Percentiles rank a stretch among this genome's conserved stretches.
phyloP scores from a whole-genome alignment of 2,888 invertebrate genomes.

The Caenorhabditis afra region DNA sequence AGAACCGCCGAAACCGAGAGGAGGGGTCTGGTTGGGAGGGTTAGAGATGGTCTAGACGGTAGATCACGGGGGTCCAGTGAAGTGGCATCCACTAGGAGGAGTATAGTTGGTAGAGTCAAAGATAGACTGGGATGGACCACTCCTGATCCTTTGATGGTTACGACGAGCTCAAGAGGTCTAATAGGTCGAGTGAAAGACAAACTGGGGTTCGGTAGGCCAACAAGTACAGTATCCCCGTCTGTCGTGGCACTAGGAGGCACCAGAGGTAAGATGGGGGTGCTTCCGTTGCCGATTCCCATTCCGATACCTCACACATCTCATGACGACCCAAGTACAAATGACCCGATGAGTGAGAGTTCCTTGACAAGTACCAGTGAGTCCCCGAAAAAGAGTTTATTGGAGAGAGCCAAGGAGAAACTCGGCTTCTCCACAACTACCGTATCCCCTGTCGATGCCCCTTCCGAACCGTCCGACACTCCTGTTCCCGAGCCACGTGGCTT shows the following conservation, averaged over 20 bases:
- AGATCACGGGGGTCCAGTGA: neutral
- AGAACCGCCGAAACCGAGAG: neutral
- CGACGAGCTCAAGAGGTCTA: neutral
- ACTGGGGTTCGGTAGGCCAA: neutral
- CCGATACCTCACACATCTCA: too few relatives aligned
- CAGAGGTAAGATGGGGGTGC: neutral
- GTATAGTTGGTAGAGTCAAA: constrained; percentile 19
- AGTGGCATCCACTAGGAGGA: neutral
- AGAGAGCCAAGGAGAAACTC: neutral
- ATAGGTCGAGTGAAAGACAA: too few relatives aligned
- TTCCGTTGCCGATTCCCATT: neutral
- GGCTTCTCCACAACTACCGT: constrained; percentile 2
- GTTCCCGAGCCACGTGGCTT: constrained; percentile 19
- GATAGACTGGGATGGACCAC: constrained; percentile 10
- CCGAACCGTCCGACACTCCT: too few relatives aligned
- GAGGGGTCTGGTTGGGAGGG: neutral
- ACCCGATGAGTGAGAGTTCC: too few relatives aligned
- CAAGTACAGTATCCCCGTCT: constrained; percentile 1
- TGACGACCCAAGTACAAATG: too few relatives aligned
- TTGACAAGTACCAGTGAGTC: neutral
- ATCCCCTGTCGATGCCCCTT: neutral
- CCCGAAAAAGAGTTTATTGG: neutral
- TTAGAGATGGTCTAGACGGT: too few relatives aligned
- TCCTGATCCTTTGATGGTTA: too few relatives aligned
- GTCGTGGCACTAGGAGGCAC: neutral